Percentiles rank a stretch among this genome's conserved stretches.
Evolutionary conservation across 1,140 invertebrate species (phyloP).

Genomic region (Acromyrmex heyeri): DNA sequence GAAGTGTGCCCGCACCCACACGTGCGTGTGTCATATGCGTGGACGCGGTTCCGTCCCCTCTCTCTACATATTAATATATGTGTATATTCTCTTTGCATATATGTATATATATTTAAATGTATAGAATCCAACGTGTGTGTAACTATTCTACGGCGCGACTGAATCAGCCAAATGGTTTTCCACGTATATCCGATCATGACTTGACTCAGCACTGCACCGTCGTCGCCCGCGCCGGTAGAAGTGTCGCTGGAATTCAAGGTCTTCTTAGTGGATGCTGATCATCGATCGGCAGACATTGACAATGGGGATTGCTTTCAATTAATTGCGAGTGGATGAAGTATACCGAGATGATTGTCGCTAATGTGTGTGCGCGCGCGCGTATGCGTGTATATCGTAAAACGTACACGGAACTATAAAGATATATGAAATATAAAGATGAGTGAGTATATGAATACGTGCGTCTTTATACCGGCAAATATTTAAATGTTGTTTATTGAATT

Average conservation of each 20-base stretch:
- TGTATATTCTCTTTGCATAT: neutral
- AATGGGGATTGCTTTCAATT: neutral
- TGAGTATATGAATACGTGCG: neutral
- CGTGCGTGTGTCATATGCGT: slow-evolving; percentile 66
- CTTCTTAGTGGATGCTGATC: neutral
- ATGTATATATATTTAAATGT: neutral
- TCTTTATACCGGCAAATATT: neutral
- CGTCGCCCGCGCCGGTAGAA: neutral
- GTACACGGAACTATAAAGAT: neutral
- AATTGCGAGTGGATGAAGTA: slow-evolving; percentile 7
- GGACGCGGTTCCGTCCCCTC: slow-evolving; percentile 59
- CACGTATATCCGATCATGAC: slow-evolving; percentile 60
- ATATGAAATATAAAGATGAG: neutral
- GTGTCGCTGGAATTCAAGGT: slow-evolving; percentile 22
- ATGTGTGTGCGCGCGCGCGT: neutral
- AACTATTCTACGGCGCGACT: slow-evolving; percentile 17
- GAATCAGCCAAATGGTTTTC: slow-evolving; percentile 51
- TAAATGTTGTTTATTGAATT: slow-evolving; percentile 15
- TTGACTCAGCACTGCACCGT: slow-evolving; percentile 8
- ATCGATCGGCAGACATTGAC: neutral
- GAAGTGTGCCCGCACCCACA: neutral
- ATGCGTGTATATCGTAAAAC: neutral
- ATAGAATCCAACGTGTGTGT: neutral
- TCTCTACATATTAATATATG: neutral
- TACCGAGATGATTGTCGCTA: neutral